These are phyloP conservation scores for Drosophila guanche DNA, from an alignment of 1,140 invertebrate species.

Conservation along the genomic window DNA sequence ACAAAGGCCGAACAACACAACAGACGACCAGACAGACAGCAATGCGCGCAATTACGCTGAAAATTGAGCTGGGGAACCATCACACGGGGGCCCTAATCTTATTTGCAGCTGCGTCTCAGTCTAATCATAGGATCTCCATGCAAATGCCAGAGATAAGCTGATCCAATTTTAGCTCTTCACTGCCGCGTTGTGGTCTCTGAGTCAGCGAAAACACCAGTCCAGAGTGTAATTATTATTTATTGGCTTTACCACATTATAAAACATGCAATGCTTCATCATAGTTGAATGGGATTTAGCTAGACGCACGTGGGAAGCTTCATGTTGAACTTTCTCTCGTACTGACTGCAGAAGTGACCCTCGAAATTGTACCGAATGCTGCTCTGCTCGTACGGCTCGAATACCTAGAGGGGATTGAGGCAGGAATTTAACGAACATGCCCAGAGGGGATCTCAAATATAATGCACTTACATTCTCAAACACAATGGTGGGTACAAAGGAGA, in stretches of 20 bases:
- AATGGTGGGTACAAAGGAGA: conserved; percentile 78
- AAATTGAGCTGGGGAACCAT: conserved; percentile 1
- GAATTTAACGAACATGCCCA: not conserved
- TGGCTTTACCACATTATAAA: conserved; percentile 30
- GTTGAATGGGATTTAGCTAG: not conserved
- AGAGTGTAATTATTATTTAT: conserved; percentile 32
- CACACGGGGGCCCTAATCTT: conserved; percentile 21
- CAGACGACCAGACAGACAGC: not conserved
- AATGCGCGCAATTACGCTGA: conserved; percentile 2
- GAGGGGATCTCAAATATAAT: too few species aligned
- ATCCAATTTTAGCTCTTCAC: conserved; percentile 11
- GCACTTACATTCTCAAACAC: conserved; percentile 68
- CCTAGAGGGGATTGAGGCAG: conserved; percentile 17
- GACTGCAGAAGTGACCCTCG: conserved; percentile 52
- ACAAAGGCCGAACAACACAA: conserved; percentile 32
- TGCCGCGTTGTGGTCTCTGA: conserved; percentile 4
- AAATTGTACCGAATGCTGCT: conserved; percentile 73
- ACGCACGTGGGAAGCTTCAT: conserved; percentile 53
- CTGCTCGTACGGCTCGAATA: conserved; percentile 64
- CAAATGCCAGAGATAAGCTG: conserved; percentile 22
- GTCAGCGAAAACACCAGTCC: conserved; percentile 14
- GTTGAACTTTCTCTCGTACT: conserved; percentile 60
- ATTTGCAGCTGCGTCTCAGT: conserved; percentile 21
- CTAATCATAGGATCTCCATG: conserved; percentile 26
- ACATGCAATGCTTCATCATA: conserved; percentile 12